Conservation (phyloP, 2,888 invertebrate species). For the Scrobipalpa costella region DNA sequence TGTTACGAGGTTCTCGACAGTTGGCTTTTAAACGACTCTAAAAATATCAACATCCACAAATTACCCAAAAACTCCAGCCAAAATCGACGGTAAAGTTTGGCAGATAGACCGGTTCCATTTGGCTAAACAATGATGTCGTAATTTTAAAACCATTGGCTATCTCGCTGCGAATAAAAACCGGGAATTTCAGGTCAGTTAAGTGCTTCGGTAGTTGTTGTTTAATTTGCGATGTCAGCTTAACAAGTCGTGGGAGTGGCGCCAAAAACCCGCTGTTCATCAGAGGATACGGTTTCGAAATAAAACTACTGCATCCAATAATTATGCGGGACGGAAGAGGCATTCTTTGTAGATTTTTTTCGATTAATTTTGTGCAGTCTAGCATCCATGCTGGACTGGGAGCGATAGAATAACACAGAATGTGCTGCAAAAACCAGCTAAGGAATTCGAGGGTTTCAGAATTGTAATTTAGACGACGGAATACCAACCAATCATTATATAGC, state of each 20-base stretch:
- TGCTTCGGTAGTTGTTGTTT: conserved; percentile 13
- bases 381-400: no score
- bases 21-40: no score
- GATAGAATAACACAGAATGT: no score
- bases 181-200: conserved; percentile 8
- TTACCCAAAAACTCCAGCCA: background rate
- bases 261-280: conserved; percentile 4
- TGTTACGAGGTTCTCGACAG: no score
- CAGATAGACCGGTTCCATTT: background rate
- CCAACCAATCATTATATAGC: no score
- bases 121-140: background rate
- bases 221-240: conserved; percentile 15
- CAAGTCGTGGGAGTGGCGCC: conserved; percentile 1
- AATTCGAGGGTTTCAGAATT: no score
- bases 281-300: conserved; percentile 2
- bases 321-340: background rate
- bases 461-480: no score
- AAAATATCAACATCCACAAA: no score
- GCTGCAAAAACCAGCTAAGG: no score
- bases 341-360: no score
- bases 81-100: background rate
- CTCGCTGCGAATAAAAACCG: background rate
- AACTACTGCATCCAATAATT: conserved; percentile 3
- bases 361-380: no score
- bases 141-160: conserved; percentile 9